Evolutionary conservation across 1,140 invertebrate species (phyloP), one percentile per base, ranked within the genome.

Genomic region (Papilio helenus): DNA sequence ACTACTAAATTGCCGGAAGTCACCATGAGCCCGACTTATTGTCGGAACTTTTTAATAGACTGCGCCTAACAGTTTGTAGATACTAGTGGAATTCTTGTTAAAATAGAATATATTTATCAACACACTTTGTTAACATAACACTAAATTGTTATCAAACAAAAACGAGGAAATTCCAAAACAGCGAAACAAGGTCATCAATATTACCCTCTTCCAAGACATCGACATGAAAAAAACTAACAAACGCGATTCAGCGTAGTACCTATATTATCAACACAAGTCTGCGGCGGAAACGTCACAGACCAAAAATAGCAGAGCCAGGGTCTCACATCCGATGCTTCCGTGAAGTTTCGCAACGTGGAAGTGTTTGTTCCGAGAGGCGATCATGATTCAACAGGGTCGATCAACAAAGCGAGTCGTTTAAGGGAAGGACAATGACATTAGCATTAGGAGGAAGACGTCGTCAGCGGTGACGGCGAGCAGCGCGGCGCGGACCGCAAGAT

Each of bases 401-500:
- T 73, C 81, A 88, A 91, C 87, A 89, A 89, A 88, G 85, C 85
- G 80, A 84, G 76, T 85, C 87, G 87, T 83, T 42, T 65, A 87
- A 80, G 80, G 81, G 85, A 89, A 93, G 91, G 86, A 93, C 92
- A 93, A 93, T 92, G 92, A 92, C 91, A 90, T 94, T 85, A 90
- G 88, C 84, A 85, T 89, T 90, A 88, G 86, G 85, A 87, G 88
- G 85, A 90, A 90, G 80, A 88, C 85, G 90, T 87, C 92, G 91
- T 93, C 91, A 93, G 86, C 84, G 83, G 89, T 93, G 92, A 93
- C 92, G 93, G 90, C 88, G 81, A 88, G 85, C 87, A 20, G 44
- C 90, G 88, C 87, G 88, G 80, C 87, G 88, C 88, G 87, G 89
- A 90, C 86, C 85, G 86, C 91, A 93, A 94, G 89, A 94, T 94